Base-by-base conservation (phyloP, 1,140 invertebrate species). In the Argopecten irradians region DNA sequence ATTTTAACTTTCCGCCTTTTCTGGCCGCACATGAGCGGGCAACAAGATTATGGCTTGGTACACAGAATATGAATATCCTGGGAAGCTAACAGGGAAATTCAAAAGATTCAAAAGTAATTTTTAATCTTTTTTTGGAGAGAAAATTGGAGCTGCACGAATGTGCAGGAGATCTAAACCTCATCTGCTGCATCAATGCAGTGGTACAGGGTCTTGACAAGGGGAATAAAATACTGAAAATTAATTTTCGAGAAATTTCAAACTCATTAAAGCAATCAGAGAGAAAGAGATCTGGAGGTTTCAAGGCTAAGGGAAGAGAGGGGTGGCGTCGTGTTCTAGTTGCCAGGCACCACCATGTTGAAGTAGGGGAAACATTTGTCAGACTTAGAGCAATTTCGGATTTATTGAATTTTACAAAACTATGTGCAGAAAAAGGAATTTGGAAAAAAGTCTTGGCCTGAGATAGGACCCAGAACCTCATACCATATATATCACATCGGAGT, bases 331-430 rank as follows among this genome's bases (percentile, higher is more conserved):
- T 71, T 16, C 55, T 71, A 71, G 55, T 71, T 71, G 55, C 55
- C 55, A 71, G 55, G 55, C 55, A 71, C 55, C 55, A 71, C 55
- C 55, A 71, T 71, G 55, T 71, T 39, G 22, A n/a, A 71, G 55
- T 71, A 71, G 55, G n/a, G 55, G 55, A 71, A 71, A 71, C 55
- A 71, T 71, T 71, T 71, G 55, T 71, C 55, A 71, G 55, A 71
- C 55, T 71, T 71, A 71, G n/a, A 71, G 55, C 55, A 71, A 71
- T 71, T 71, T 71, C 22, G 55, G 55, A 71, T 71, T 71, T 71
- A 71, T 71, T 71, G 55, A 71, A 71, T 71, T 71, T 71, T 71
- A 71, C 55, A 71, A n/a, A 71, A 71, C 55, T 71, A 71, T 71
- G 55, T 28, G 55, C 55, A 28, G 55, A 71, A 71, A 71, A 71